Percentiles rank a stretch among this genome's conserved stretches.
Conservation (phyloP, 2,797 vertebrate genomes). For the Notamacropus eugenii region DNA sequence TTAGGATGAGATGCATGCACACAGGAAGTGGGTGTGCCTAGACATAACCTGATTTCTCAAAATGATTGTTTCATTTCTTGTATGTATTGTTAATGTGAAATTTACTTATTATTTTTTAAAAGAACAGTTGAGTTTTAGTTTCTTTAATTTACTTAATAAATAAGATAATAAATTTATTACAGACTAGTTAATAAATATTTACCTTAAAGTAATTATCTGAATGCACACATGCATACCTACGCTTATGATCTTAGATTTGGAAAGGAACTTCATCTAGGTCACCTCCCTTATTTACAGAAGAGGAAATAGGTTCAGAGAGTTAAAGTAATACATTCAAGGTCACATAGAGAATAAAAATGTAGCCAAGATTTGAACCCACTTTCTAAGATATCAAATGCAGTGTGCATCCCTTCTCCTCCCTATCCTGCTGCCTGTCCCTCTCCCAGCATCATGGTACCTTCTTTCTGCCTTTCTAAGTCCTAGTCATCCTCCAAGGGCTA, state of each 20-base stretch:
- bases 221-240: not conserved
- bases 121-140: not conserved
- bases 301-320: not conserved
- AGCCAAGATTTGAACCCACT: not conserved
- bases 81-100: not conserved
- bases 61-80: not conserved
- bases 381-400: not conserved
- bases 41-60: not conserved
- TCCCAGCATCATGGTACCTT: not conserved
- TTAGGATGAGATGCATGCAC: not conserved
- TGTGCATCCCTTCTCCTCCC: not conserved
- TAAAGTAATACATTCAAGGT: not conserved
- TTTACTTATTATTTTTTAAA: not conserved
- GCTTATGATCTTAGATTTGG: not conserved
- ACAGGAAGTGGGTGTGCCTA: not conserved
- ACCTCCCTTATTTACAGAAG: not conserved
- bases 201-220: not conserved
- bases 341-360: not conserved
- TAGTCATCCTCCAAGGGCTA: not conserved
- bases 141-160: not conserved
- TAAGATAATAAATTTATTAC: not conserved
- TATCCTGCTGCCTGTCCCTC: too few species aligned
- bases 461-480: not conserved
- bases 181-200: not conserved
- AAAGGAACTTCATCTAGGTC: not conserved